phyloP scores from a whole-genome alignment of 2,888 invertebrate genomes.

The Ophion costatus region DNA sequence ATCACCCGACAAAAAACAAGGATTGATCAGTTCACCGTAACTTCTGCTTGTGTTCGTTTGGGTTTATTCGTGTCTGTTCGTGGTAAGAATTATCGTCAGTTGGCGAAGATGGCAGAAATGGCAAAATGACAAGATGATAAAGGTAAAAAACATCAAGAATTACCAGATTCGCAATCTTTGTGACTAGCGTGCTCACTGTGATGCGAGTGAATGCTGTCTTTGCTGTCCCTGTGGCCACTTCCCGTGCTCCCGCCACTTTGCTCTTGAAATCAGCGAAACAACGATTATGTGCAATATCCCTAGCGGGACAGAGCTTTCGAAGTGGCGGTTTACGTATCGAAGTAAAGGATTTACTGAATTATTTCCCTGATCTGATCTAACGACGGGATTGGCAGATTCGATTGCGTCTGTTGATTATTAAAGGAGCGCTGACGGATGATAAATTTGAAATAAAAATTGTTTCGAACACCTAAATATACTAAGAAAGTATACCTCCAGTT shows the following conservation, averaged over 20 bases:
- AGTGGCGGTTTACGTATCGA: too few relatives aligned
- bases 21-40: not conserved
- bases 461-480: too few relatives aligned
- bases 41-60: not conserved
- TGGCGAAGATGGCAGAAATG: not conserved
- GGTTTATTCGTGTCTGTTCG: not conserved
- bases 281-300: not conserved
- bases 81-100: not conserved
- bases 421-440: too few relatives aligned
- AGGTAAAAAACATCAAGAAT: slow-evolving; percentile 10
- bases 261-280: slow-evolving; percentile 68
- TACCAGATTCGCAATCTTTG: slow-evolving; percentile 79
- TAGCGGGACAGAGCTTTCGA: too few relatives aligned
- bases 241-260: slow-evolving; percentile 80
- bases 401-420: too few relatives aligned
- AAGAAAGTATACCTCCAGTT: too few relatives aligned
- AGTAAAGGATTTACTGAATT: too few relatives aligned
- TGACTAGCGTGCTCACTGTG: slow-evolving; percentile 77
- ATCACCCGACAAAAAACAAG: not conserved
- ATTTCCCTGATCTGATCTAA: too few relatives aligned
- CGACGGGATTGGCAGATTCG: too few relatives aligned
- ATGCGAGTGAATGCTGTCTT: slow-evolving; percentile 81
- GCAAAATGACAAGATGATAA: not conserved
- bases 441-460: too few relatives aligned
- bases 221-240: slow-evolving; percentile 80